Base-by-base conservation (phyloP, 2,888 invertebrate genomes). In the Hydrotaea diabolus region DNA sequence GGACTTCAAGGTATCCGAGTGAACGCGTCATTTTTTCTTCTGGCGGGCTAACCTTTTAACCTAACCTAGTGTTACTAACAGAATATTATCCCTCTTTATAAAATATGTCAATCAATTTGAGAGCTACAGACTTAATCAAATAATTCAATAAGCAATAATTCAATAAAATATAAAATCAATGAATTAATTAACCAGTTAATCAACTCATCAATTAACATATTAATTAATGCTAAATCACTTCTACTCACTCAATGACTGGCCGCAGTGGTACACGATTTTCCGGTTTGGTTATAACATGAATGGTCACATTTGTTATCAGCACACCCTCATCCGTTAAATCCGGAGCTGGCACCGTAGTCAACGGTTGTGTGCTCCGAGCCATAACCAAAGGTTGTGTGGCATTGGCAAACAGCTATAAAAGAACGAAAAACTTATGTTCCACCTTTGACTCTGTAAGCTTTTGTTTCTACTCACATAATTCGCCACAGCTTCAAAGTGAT, bases 401-500 rank as follows among this genome's bases (percentile, higher is more conserved):
- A 72, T 92, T 92, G 0, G 90, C 89, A 72, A 90, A 90, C 17
- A 92, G 89, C 92, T 92, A 75, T 3, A 79, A 59, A 1, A n/a
- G 36, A 62, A 17, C 13, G n/a, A 4, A 21, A 31, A 31, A 31
- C 31, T n/a, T n/a, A n/a, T n/a, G n/a, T n/a, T n/a, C n/a, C n/a
- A n/a, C 7, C n/a, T 64, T 55, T 64, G 21, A 13, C 17, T 53
- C 17, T n/a, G n/a, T 13, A 31, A 31, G 26, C 53, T 53, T 53
- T 19, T 31, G 21, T n/a, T 7, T 23, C 31, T 43, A 89, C 92
- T 90, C 81, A 92, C 92, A 86, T 91, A 92, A 83, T 92, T 95
- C 0, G 97, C 97, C 8, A 97, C 95, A 0, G 97, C 96, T 93
- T 97, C 97, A 88, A 98, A 97, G 85, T 96, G 95, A 89, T 96